phyloP scores from a whole-genome alignment of 2,797 vertebrate genomes.

The Leptoclinus maculatus region DNA sequence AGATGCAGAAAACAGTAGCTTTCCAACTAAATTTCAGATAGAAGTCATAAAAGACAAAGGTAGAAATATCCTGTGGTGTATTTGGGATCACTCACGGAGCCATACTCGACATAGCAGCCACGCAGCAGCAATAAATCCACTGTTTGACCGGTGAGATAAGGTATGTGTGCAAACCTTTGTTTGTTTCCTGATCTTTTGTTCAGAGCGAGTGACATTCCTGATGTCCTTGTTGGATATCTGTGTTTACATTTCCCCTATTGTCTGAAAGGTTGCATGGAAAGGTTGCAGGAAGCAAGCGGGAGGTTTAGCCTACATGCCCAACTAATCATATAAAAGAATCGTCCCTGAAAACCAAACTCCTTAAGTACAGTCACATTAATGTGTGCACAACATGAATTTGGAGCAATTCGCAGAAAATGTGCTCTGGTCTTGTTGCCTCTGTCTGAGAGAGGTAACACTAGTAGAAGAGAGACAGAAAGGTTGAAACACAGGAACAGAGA shows the following conservation, averaged over 20 bases:
- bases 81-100: background rate
- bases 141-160: constrained; percentile 63
- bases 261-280: constrained; percentile 34
- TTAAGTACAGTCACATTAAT: background rate
- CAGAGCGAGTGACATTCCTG: constrained; percentile 58
- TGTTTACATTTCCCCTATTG: constrained; percentile 55
- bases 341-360: background rate
- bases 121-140: constrained; percentile 17
- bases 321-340: background rate
- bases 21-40: background rate
- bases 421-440: constrained; percentile 12
- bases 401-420: background rate
- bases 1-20: background rate
- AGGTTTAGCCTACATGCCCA: background rate
- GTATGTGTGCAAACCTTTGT: constrained; percentile 35
- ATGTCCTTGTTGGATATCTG: constrained; percentile 69
- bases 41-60: background rate
- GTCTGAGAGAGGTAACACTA: constrained; percentile 12
- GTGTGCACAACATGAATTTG: background rate
- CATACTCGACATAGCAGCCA: background rate
- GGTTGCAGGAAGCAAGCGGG: constrained; percentile 29
- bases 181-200: constrained; percentile 58
- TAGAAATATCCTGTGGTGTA: background rate
- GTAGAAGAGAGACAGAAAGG: background rate
- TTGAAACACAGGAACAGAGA: background rate